phyloP scores from a whole-genome alignment of 2,888 invertebrate species.

The Phyto melanocephala region DNA sequence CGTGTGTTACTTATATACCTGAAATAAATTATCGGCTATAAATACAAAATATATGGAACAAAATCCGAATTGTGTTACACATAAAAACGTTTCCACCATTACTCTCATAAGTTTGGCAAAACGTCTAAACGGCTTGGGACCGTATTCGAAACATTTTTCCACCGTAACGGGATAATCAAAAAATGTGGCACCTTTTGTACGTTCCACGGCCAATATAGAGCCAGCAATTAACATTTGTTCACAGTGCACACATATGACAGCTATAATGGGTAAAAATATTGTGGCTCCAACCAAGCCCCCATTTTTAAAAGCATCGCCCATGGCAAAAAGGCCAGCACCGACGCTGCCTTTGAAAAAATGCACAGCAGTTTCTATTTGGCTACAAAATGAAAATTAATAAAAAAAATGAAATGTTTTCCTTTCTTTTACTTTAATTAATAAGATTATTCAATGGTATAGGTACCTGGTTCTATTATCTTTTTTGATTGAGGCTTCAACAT shows the following conservation, averaged over 20 bases:
- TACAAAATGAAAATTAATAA: constrained; percentile 76
- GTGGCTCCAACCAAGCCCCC: constrained; percentile 92
- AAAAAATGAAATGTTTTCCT: neutral
- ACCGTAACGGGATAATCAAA: constrained; percentile 91
- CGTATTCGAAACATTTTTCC: constrained; percentile 87
- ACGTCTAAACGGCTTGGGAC: constrained; percentile 82
- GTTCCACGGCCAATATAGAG: constrained; percentile 71
- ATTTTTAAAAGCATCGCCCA: constrained; percentile 95
- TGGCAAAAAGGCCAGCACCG: constrained; percentile 96
- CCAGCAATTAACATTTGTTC: constrained; percentile 88
- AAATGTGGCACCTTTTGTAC: constrained; percentile 79
- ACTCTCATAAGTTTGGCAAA: constrained; percentile 84
- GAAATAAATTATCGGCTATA: constrained; percentile 90
- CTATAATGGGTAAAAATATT: constrained; percentile 88
- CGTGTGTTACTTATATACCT: constrained; percentile 77
- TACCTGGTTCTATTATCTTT: constrained; percentile 68
- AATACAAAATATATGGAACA: constrained; percentile 98
- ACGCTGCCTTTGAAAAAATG: constrained; percentile 96
- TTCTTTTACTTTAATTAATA: neutral
- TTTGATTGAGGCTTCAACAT: constrained; percentile 65
- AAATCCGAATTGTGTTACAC: constrained; percentile 97
- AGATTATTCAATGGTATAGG: neutral
- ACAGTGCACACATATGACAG: constrained; percentile 93
- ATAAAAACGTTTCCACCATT: constrained; percentile 90
- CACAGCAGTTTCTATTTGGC: constrained; percentile 91